Percentiles rank a stretch among this genome's conserved stretches.
These are phyloP conservation scores for Perca schrenkii DNA, from an alignment of 2,113 vertebrate species.

Conservation along the genomic window DNA sequence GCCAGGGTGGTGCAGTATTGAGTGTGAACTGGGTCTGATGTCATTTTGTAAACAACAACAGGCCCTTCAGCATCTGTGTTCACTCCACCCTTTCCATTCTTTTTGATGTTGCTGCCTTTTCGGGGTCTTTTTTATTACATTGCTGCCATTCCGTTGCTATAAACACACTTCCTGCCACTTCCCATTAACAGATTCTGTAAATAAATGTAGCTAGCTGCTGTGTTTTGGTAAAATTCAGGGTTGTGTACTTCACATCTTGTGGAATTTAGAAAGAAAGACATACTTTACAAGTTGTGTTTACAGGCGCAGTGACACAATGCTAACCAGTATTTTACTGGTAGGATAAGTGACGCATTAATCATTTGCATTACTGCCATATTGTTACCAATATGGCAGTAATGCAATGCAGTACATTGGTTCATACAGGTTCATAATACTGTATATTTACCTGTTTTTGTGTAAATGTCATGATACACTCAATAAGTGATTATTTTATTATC, in stretches of 20 bases:
- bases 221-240: not conserved
- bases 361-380: not conserved
- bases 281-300: not conserved
- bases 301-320: not conserved
- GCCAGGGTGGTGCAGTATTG: not conserved
- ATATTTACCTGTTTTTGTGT: not conserved
- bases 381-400: too few species aligned
- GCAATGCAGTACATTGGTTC: not conserved
- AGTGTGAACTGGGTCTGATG: constrained; percentile 21
- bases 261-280: not conserved
- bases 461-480: not conserved
- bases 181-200: not conserved
- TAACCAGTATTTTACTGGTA: not conserved
- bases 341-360: not conserved
- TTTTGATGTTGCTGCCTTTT: not conserved
- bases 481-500: not conserved
- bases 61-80: constrained; percentile 14
- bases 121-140: not conserved
- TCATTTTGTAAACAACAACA: constrained; percentile 33
- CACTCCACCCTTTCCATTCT: not conserved
- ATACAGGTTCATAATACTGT: not conserved
- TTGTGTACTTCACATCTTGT: not conserved
- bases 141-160: not conserved
- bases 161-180: not conserved
- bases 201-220: not conserved